Evolutionary conservation across 2,797 vertebrate species (phyloP), one percentile per base, ranked within the genome.

Genomic region (Ciconia nigra): DNA sequence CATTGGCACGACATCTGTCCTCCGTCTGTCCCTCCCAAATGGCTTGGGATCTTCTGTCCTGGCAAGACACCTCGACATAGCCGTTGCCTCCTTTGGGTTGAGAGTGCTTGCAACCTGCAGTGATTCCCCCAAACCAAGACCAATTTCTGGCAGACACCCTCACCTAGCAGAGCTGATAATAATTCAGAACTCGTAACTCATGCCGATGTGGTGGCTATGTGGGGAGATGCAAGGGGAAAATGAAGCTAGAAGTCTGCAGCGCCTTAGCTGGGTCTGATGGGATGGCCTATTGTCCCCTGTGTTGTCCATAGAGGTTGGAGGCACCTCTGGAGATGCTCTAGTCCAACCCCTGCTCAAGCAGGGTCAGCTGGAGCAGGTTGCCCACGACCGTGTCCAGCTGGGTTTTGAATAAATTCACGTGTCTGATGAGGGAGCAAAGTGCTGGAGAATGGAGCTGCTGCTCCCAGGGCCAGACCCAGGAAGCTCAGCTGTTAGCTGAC

Each of bases 1-100:
- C 28, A 33, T 6, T 2, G 2, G 16, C 22, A 15, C 0, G 2
- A 19, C 0, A 4, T 61, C 73, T 39, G 44, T 61, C 28, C 44
- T 76, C 57, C 7, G 2, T 25, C 57, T 33, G 35, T 51, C 46
- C 35, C 22, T 61, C 35, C 8, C 35, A 41, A 15, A 33, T 21
- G 26, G 55, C n/a, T 58, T 46, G 19, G 33, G 25, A 58, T 35
- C 51, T 57, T 17, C 55, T 46, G 28, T 33, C 35, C 73, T 47
- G 33, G 6, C 22, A 19, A 25, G 44, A 49, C 12, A 76, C 44
- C n/a, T 24, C 3, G 2, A 37, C 9, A 5, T 26, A 59, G 35
- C 28, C 5, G 0, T 41, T 49, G 73, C 41, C 57, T 61, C 44
- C 57, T 61, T 76, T 2, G 8, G n/a, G 35, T 26, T 41, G 46